Evolutionary conservation across 2,797 vertebrate species (phyloP).

Genomic region (Tamandua tetradactyla): DNA sequence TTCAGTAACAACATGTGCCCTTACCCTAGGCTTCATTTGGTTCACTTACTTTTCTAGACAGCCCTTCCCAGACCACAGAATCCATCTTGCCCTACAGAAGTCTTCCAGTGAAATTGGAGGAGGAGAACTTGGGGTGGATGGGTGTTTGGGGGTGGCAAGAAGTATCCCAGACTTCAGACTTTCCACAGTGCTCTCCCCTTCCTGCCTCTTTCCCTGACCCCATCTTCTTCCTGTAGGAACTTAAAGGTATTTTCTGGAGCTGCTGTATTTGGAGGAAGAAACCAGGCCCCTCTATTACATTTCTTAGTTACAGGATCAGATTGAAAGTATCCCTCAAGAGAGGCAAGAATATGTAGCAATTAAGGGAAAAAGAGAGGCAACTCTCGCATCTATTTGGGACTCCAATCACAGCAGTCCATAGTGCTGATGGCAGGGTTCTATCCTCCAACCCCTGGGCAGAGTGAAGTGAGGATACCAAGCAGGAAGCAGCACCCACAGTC

Average conservation of each 20-base stretch:
- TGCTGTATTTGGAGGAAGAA: constrained; percentile 45
- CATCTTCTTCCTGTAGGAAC: not conserved
- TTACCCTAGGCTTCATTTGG: not conserved
- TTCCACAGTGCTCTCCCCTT: not conserved
- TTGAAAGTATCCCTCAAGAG: constrained; percentile 25
- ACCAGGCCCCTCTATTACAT: constrained; percentile 27
- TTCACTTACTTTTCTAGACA: not conserved
- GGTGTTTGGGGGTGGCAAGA: not conserved
- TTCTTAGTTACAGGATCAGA: constrained; percentile 56
- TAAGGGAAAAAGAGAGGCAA: not conserved
- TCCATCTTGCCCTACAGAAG: not conserved
- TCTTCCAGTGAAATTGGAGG: not conserved
- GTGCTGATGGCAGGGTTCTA: not conserved
- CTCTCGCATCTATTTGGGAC: not conserved
- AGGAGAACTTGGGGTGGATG: not conserved
- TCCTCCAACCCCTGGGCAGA: not conserved
- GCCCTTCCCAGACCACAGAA: constrained; percentile 14
- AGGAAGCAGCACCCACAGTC: not conserved
- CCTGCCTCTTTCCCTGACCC: constrained; percentile 1
- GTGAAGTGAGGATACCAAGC: not conserved
- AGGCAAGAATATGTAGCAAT: not conserved
- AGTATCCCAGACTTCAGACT: not conserved
- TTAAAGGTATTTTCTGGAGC: constrained; percentile 47
- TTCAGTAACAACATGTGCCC: not conserved
- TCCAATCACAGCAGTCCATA: not conserved